Base-by-base conservation (phyloP, 2,113 vertebrate species). In the Cavia porcellus region DNA sequence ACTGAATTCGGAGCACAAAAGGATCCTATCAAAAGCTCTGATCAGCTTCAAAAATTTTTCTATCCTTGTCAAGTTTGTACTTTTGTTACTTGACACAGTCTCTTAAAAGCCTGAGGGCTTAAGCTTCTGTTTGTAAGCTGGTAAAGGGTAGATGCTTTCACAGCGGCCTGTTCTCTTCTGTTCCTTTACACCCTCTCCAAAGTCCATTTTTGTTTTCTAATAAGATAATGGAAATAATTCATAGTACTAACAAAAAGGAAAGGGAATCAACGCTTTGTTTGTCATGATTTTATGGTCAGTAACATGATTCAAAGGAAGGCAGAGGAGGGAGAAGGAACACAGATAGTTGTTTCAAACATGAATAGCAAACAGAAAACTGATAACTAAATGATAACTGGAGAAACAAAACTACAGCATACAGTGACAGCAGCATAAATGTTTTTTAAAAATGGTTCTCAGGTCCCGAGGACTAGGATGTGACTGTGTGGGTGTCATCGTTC, bases 401-500 rank as follows among this genome's bases (percentile, higher is more conserved):
- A 15, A 80, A 75, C 52, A n/a, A 47, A 30, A 83, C 35, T 57
- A 35, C 2, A 80, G 45, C 50, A 25, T n/a, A n/a, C 22, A 61
- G 17, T 19, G 55, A 68, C 42, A 24, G 12, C 15, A 83, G 35
- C n/a, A 55, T 64, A 47, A 19, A 70, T 59, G 90, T 61, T 61
- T 47, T 32, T 30, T 7, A 77, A 28, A 38, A 45, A 2, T 14
- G 24, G n/a, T 28, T 62, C 19, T 5, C 1, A n/a, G 7, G 8
- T 17, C 14, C 9, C 28, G 4, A 13, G 10, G 47, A 25, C 59
- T 19, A 38, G 38, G 17, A 14, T 10, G 9, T 24, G 22, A 14
- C 28, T 0, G 35, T 2, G 20, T 8, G 5, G 4, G 4, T 7
- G 0, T 25, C 15, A 22, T 14, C 35, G 22, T 79, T 52, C 22